A percentile compares a stretch with the other conserved stretches of the same genome.
These are phyloP conservation scores for Drosophila mayaguana DNA, from an alignment of 2,888 invertebrate species.

Conservation along the genomic window DNA sequence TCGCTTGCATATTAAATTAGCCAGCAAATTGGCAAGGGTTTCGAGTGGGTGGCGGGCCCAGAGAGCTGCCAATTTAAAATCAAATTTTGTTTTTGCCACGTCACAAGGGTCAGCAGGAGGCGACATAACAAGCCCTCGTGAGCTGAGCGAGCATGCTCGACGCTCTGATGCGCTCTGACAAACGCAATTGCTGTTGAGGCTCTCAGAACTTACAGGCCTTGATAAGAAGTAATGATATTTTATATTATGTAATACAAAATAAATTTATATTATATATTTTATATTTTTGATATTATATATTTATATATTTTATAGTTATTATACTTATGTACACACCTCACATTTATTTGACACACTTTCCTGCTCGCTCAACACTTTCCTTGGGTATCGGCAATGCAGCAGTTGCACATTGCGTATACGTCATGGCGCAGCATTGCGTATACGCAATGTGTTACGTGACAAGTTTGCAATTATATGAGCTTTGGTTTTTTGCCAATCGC, in stretches of 20 bases:
- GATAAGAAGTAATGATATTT: too few species aligned
- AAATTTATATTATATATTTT: too few species aligned
- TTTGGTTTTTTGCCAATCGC: not conserved
- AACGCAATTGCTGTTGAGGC: too few species aligned
- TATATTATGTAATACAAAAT: too few species aligned
- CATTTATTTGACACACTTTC: not conserved
- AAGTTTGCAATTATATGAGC: slow-evolving; percentile 1
- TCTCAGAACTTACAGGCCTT: not conserved
- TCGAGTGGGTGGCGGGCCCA: slow-evolving; percentile 42
- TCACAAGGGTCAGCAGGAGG: slow-evolving; percentile 48
- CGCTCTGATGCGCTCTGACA: not conserved
- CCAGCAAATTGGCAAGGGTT: slow-evolving; percentile 57
- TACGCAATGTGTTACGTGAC: slow-evolving; percentile 72
- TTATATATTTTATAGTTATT: too few species aligned
- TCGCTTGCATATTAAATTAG: slow-evolving; percentile 78
- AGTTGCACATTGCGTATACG: slow-evolving; percentile 21
- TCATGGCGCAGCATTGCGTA: slow-evolving; percentile 39
- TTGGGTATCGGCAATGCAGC: not conserved
- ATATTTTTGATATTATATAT: too few species aligned
- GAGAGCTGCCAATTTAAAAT: slow-evolving; percentile 65
- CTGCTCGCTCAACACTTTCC: too few species aligned
- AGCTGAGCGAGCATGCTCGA: not conserved
- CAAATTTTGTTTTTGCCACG: slow-evolving; percentile 66
- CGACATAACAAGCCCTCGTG: not conserved
- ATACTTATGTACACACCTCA: too few species aligned